Evolutionary conservation across 2,797 vertebrate genomes (phyloP).

Genomic region (Anisognathus igniventris): DNA sequence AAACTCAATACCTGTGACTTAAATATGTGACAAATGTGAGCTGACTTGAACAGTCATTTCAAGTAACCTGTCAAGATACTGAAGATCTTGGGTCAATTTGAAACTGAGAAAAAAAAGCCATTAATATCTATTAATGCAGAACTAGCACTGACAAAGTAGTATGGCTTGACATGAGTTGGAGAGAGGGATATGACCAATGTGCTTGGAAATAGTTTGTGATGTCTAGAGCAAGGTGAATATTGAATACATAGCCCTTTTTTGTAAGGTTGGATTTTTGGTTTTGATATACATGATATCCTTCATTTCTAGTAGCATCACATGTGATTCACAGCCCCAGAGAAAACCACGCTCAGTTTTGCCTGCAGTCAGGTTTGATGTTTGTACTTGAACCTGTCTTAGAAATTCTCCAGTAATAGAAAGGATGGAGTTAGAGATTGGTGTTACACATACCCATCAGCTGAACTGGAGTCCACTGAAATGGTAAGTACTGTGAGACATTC

Average conservation of each 20-base stretch:
- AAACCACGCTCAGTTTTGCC: not conserved
- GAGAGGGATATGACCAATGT: not conserved
- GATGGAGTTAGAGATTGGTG: not conserved
- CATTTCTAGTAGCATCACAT: not conserved
- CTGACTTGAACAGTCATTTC: conserved; percentile 9
- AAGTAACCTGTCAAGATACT: not conserved
- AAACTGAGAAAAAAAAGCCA: not conserved
- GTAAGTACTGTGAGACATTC: not conserved
- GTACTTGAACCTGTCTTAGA: not conserved
- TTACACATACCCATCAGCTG: not conserved
- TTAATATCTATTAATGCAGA: not conserved
- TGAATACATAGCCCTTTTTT: not conserved
- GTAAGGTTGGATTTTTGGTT: not conserved
- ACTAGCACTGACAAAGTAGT: not conserved
- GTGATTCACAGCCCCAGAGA: not conserved
- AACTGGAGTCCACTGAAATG: not conserved
- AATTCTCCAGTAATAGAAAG: not conserved
- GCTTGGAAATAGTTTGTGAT: not conserved
- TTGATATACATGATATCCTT: not conserved
- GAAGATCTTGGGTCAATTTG: not conserved
- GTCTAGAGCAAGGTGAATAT: not conserved
- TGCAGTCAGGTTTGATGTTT: not conserved
- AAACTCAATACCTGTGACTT: conserved; percentile 2
- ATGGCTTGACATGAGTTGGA: not conserved
- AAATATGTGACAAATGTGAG: not conserved